Evolutionary conservation across 1,140 invertebrate genomes (phyloP).

Genomic region (Drosophila seguyi): DNA sequence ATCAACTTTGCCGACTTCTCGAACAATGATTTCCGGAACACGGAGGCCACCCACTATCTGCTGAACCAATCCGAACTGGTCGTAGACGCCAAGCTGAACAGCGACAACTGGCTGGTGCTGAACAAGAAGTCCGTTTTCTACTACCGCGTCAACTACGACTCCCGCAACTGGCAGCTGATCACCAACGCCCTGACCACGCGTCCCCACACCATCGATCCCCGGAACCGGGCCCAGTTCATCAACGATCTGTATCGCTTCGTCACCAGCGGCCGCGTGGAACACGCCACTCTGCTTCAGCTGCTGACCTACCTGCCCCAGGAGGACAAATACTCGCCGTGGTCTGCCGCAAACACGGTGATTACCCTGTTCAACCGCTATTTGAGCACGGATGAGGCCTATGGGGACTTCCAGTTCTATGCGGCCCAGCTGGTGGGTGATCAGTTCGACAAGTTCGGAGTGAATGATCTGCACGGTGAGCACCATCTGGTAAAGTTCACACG

Average conservation of each 20-base stretch:
- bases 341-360: constrained; percentile 84
- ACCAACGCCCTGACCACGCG: constrained; percentile 84
- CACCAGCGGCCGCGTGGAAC: constrained; percentile 86
- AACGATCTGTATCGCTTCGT: constrained; percentile 91
- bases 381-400: constrained; percentile 56
- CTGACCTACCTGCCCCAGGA: constrained; percentile 87
- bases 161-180: constrained; percentile 87
- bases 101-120: constrained; percentile 87
- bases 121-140: constrained; percentile 88
- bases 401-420: constrained; percentile 63
- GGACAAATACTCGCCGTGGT: constrained; percentile 88
- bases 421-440: constrained; percentile 74
- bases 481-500: constrained; percentile 82
- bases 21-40: constrained; percentile 85
- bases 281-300: constrained; percentile 85
- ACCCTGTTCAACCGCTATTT: constrained; percentile 77
- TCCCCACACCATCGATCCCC: constrained; percentile 87
- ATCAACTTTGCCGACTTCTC: constrained; percentile 74
- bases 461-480: constrained; percentile 79
- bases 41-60: constrained; percentile 75
- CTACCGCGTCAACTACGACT: constrained; percentile 88
- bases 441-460: constrained; percentile 79
- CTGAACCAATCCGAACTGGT: constrained; percentile 27
- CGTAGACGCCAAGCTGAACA: constrained; percentile 21
- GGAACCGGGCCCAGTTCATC: constrained; percentile 92